Conservation (phyloP, 2,888 invertebrate species). For the Mycalesis mineus region DNA sequence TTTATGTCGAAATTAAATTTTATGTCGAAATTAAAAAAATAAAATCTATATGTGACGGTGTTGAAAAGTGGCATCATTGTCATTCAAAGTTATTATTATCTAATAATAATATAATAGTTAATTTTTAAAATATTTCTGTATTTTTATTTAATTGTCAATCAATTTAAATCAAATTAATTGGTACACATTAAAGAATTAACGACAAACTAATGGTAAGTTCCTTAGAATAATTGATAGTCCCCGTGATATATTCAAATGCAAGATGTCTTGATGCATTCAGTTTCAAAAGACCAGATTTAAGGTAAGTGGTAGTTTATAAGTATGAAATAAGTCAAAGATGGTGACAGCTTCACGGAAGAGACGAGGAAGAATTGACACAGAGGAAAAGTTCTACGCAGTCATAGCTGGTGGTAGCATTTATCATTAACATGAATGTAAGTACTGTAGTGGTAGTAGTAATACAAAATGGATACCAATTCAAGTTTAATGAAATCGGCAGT, state of each 20-base stretch:
- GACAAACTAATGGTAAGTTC: neutral
- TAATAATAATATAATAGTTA: too few relatives aligned
- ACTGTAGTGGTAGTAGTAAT: too few relatives aligned
- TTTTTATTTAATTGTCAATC: too few relatives aligned
- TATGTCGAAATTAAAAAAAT: too few relatives aligned
- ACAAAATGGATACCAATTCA: neutral
- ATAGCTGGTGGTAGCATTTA: too few relatives aligned
- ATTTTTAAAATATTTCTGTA: too few relatives aligned
- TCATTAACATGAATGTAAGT: too few relatives aligned
- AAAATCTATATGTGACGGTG: too few relatives aligned
- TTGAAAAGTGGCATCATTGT: too few relatives aligned
- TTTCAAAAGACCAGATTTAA: neutral
- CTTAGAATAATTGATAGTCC: neutral
- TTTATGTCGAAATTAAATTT: too few relatives aligned
- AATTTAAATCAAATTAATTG: neutral
- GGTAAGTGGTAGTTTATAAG: neutral
- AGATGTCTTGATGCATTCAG: neutral
- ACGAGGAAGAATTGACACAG: neutral
- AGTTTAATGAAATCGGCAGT: neutral
- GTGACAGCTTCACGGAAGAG: neutral
- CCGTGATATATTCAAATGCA: neutral
- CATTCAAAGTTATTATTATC: too few relatives aligned
- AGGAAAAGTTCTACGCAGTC: neutral
- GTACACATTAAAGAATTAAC: neutral
- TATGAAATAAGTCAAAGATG: neutral